Percentiles rank a stretch among this genome's conserved stretches.
Evolutionary conservation across 2,113 vertebrate genomes (phyloP).

Genomic region (Verasper variegatus): DNA sequence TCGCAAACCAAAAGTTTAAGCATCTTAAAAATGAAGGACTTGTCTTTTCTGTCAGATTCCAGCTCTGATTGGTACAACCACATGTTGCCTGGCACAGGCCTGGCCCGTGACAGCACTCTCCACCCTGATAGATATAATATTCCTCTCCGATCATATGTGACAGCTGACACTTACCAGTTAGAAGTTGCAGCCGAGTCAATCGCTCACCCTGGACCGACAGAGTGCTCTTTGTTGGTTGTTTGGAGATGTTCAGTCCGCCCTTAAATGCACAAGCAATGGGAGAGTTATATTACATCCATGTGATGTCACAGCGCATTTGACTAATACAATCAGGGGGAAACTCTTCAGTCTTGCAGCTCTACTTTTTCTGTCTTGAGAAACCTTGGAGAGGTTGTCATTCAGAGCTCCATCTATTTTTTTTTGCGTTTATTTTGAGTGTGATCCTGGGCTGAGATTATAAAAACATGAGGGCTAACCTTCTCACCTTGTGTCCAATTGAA

Average conservation of each 20-base stretch:
- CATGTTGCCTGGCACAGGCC: neutral
- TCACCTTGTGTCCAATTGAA: neutral
- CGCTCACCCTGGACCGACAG: constrained; percentile 64
- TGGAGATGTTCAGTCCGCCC: constrained; percentile 72
- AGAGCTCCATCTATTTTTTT: neutral
- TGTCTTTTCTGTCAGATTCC: neutral
- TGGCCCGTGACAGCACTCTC: neutral
- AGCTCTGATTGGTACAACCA: neutral
- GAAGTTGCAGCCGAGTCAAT: constrained; percentile 49
- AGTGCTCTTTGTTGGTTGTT: constrained; percentile 80
- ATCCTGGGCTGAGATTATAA: too few species aligned
- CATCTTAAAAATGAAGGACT: constrained; percentile 3
- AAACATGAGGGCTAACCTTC: neutral
- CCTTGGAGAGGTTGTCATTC: neutral
- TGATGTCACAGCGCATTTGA: constrained; percentile 85
- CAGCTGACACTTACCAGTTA: constrained; percentile 73
- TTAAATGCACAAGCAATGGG: constrained; percentile 72
- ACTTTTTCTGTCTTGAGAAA: constrained; percentile 18
- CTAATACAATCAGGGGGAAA: constrained; percentile 72
- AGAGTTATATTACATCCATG: constrained; percentile 80
- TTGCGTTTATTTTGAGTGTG: neutral
- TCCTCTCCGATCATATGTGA: constrained; percentile 15
- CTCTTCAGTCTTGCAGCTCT: constrained; percentile 40
- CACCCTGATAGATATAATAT: constrained; percentile 14
- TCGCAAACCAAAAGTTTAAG: constrained; percentile 12